phyloP scores from a whole-genome alignment of 2,113 vertebrate genomes.

The Ammodytes marinus region DNA sequence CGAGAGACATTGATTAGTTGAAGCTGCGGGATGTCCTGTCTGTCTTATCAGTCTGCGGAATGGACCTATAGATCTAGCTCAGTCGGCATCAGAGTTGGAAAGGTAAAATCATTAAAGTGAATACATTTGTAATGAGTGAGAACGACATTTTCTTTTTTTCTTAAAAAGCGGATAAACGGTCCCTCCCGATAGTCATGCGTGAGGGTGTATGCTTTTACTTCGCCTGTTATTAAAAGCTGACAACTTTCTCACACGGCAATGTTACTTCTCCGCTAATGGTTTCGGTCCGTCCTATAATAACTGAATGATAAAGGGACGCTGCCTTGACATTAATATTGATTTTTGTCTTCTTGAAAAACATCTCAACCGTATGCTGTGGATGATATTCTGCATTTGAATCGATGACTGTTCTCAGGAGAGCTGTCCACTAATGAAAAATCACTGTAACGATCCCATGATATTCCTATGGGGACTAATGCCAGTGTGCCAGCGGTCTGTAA shows the following conservation, averaged over 20 bases:
- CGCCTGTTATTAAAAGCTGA: background rate
- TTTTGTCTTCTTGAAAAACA: slow-evolving; percentile 16
- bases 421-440: background rate
- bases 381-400: slow-evolving; percentile 24
- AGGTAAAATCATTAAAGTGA: background rate
- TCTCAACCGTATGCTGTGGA: background rate
- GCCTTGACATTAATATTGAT: slow-evolving; percentile 8
- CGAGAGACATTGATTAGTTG: background rate
- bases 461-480: slow-evolving; percentile 12
- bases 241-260: background rate
- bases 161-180: too few species aligned
- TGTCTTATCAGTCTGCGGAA: background rate
- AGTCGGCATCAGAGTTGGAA: background rate
- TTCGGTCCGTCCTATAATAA: background rate
- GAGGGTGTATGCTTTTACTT: background rate
- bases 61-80: background rate
- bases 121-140: background rate
- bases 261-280: background rate
- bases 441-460: background rate
- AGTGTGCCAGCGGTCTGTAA: background rate
- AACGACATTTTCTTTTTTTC: too few species aligned
- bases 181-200: too few species aligned
- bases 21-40: background rate
- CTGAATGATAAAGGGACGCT: background rate
- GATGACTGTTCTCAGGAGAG: slow-evolving; percentile 1